Conservation (phyloP, 2,113 vertebrate genomes). For the Lagenorhynchus albirostris region DNA sequence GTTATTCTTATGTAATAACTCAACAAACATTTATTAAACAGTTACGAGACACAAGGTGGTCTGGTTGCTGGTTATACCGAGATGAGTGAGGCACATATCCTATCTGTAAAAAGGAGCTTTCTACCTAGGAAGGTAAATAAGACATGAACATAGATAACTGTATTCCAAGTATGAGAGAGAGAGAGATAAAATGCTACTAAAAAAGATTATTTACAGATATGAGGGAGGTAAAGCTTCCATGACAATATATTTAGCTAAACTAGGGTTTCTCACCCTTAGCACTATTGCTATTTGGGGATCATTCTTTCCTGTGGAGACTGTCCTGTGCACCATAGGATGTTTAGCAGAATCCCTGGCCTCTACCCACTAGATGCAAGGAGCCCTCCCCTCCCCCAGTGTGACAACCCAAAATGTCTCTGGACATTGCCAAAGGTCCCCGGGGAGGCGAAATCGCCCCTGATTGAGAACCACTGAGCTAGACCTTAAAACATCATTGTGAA, state of each 20-base stretch:
- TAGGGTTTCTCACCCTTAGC: neutral
- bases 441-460: neutral
- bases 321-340: neutral
- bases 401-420: neutral
- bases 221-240: neutral
- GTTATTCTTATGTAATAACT: neutral
- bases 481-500: neutral
- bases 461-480: constrained; percentile 23
- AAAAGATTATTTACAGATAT: neutral
- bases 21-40: constrained; percentile 32
- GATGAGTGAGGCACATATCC: neutral
- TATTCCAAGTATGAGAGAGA: neutral
- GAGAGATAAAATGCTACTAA: neutral
- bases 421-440: neutral
- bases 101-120: constrained; percentile 19
- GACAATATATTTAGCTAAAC: neutral
- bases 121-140: neutral
- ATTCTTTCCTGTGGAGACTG: neutral
- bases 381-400: neutral
- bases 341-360: neutral
- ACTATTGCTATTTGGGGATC: neutral
- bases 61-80: neutral
- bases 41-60: neutral
- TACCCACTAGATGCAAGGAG: neutral
- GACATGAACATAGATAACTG: neutral